phyloP scores from a whole-genome alignment of 1,140 invertebrate genomes.

The Tribolium madens region DNA sequence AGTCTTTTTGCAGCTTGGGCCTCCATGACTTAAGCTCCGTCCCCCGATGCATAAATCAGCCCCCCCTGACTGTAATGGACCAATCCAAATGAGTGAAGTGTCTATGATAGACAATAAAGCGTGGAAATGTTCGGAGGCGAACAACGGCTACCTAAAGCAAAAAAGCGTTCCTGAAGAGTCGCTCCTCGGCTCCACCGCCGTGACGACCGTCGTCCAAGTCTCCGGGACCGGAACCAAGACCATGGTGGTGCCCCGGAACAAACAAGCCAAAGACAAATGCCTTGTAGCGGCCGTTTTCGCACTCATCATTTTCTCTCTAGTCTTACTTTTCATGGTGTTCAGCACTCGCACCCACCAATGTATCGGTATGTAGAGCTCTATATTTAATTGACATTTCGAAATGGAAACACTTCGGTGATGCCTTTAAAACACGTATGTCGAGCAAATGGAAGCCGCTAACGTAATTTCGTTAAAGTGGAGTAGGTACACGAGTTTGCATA shows the following conservation, averaged over 20 bases:
- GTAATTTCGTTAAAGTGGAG: conserved; percentile 21
- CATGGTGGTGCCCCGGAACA: conserved; percentile 53
- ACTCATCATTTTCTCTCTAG: conserved; percentile 53
- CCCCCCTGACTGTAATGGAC: conserved; percentile 41
- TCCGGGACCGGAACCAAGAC: conserved; percentile 57
- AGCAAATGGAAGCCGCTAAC: not conserved
- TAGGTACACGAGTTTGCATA: conserved; percentile 20
- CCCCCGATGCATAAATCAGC: conserved; percentile 19
- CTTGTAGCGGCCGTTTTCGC: conserved; percentile 56
- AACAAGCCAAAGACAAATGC: conserved; percentile 57
- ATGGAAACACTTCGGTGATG: not conserved
- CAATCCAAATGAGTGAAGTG: conserved; percentile 50
- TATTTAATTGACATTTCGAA: not conserved
- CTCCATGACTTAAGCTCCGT: too few relatives aligned
- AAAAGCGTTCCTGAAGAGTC: conserved; percentile 49
- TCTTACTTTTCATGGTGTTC: conserved; percentile 56
- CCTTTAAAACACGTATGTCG: not conserved
- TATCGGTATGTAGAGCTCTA: conserved; percentile 48
- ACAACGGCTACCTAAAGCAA: conserved; percentile 58
- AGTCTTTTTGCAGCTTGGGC: too few relatives aligned
- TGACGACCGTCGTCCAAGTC: conserved; percentile 59
- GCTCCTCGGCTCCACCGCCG: conserved; percentile 45
- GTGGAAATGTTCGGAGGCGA: conserved; percentile 52
- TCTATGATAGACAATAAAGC: conserved; percentile 43
- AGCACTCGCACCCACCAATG: conserved; percentile 48